Evolutionary conservation across 2,797 vertebrate species (phyloP), one percentile per base, ranked within the genome.

Genomic region (Pangasius djambal): DNA sequence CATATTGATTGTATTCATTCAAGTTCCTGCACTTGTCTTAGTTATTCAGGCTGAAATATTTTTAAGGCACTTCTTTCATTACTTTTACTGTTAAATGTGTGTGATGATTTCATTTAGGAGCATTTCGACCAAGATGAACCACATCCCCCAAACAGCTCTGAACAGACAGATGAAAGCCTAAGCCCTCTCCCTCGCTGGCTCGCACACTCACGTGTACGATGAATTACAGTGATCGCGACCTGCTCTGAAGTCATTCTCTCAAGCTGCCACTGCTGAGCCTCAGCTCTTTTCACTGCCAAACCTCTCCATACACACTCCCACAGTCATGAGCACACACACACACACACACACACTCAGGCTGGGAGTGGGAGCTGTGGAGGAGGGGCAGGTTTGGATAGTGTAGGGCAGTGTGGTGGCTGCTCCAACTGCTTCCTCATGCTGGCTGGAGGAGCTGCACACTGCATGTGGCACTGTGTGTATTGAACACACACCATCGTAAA

Each of bases 141-240:
- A 87, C n/a, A 59, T 88, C 90, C 40, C 83, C 89, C 93, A 94
- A 91, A 83, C 86, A 92, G 93, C 90, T 85, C 90, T 86, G 85
- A 92, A 89, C 90, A 90, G 89, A 86, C 84, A 89, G 87, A 92
- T 89, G 90, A 88, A 79, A 34, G 92, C 89, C 72, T 37, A 74
- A 78, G 89, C 91, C 9, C n/a, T 59, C 59, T 70, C 69, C 8
- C 55, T 82, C 25, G 12, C 50, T 12, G 5, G 15, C 69, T 84
- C 20, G 28, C 40, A 37, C 83, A 63, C 52, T 83, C 15, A 18
- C 59, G 57, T 77, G 83, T 85, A 88, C 61, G 87, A 94, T 92
- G 92, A 92, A 93, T 93, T 94, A 65, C 57, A 88, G 93, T 94
- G 93, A 94, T 94, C 72, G 94, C 93, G 94, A 93, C 93, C 94